These are phyloP conservation scores for Onthophagus sagittarius DNA, from an alignment of 2,888 invertebrate genomes.

Conservation along the genomic window DNA sequence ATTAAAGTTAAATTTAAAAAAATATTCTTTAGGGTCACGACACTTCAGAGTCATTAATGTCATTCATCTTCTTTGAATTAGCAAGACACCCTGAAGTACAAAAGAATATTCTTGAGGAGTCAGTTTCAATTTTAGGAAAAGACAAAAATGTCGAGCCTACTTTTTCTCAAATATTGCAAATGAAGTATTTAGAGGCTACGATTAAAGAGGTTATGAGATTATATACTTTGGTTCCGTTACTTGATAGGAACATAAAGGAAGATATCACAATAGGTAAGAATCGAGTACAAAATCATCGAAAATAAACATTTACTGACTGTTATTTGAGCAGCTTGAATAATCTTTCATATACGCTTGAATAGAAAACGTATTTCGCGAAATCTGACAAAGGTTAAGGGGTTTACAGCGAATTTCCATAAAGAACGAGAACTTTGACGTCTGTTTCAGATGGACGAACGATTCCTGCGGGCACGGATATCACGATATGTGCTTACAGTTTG, in stretches of 20 bases:
- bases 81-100: constrained; percentile 29
- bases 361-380: not conserved
- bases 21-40: constrained; percentile 30
- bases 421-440: not conserved
- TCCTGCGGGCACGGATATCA: constrained; percentile 8
- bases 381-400: not conserved
- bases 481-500: constrained; percentile 1
- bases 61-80: constrained; percentile 28
- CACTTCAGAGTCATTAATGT: constrained; percentile 27
- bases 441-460: constrained; percentile 18
- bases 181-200: constrained; percentile 29
- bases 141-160: constrained; percentile 12
- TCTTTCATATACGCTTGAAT: not conserved
- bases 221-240: constrained; percentile 23
- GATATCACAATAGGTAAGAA: constrained; percentile 22
- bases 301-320: not conserved
- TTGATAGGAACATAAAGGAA: constrained; percentile 22
- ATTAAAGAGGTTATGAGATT: constrained; percentile 29
- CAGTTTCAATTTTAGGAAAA: constrained; percentile 19
- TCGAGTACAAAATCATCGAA: not conserved
- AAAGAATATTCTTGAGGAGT: constrained; percentile 29
- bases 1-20: not conserved
- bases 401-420: constrained; percentile 6
- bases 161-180: constrained; percentile 21
- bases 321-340: not conserved